These are phyloP conservation scores for Carollia perspicillata DNA, from an alignment of 2,113 vertebrate genomes.

Conservation along the genomic window DNA sequence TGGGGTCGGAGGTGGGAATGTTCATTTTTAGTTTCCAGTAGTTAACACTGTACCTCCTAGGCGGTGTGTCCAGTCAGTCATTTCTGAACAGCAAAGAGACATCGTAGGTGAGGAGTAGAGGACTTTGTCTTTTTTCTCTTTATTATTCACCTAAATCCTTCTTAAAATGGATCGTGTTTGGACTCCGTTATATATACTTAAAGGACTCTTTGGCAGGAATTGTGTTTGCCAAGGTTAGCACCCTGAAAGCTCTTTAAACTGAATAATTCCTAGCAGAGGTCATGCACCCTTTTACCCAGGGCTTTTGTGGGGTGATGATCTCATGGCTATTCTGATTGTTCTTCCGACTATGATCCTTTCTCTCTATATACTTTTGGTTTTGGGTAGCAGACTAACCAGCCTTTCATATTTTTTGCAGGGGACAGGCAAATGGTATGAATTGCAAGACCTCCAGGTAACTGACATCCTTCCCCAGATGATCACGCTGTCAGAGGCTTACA, in stretches of 20 bases:
- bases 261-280: neutral
- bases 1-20: neutral
- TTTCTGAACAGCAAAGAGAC: neutral
- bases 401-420: constrained; percentile 82
- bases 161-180: neutral
- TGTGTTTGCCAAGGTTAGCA: neutral
- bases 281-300: neutral
- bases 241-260: neutral
- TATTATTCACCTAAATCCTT: neutral
- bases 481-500: constrained; percentile 96
- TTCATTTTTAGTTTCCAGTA: neutral
- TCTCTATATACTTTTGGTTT: neutral
- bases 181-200: neutral
- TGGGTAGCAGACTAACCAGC: neutral
- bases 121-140: neutral
- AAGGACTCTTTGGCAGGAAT: neutral
- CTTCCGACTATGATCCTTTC: neutral
- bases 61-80: neutral
- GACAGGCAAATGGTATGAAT: constrained; percentile 97
- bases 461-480: constrained; percentile 99
- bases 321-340: neutral
- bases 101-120: neutral
- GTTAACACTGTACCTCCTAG: neutral
- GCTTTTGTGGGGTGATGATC: neutral
- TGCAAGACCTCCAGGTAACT: constrained; percentile 96